Conservation (phyloP, 2,113 vertebrate genomes). For the Hucho hucho region DNA sequence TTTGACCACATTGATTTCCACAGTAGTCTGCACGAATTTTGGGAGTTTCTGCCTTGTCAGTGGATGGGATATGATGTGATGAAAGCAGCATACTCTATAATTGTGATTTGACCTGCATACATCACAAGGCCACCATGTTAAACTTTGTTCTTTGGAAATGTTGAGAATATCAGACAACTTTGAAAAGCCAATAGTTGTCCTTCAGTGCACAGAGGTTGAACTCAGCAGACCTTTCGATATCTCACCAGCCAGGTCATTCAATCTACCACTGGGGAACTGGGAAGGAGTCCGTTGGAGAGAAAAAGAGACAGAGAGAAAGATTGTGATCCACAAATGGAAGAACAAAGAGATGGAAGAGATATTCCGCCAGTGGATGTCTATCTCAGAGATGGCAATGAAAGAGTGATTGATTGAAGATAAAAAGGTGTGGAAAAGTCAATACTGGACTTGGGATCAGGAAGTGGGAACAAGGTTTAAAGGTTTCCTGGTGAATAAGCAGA, state of each 20-base stretch:
- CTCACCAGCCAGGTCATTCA: constrained; percentile 7
- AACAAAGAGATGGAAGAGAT: background rate
- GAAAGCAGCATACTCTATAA: too few species aligned
- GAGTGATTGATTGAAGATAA: constrained; percentile 7
- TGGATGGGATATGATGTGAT: too few species aligned
- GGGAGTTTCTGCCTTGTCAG: too few species aligned
- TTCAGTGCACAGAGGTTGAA: constrained; percentile 4
- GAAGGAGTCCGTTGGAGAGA: background rate
- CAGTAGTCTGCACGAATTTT: too few species aligned
- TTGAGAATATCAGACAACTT: background rate
- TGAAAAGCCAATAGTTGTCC: background rate
- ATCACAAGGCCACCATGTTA: background rate
- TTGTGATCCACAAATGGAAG: background rate
- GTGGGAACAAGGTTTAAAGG: background rate
- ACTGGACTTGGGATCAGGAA: background rate
- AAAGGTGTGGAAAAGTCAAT: constrained; percentile 7
- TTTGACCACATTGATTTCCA: too few species aligned
- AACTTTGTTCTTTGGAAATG: background rate
- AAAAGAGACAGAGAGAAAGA: background rate
- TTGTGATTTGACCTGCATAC: background rate
- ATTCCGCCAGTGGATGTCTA: background rate
- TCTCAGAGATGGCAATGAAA: background rate
- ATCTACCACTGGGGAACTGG: constrained; percentile 4
- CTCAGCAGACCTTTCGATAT: background rate
- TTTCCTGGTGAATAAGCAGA: background rate